Conservation (phyloP, 2,113 vertebrate species). For the Coptodon bakossiorum region DNA sequence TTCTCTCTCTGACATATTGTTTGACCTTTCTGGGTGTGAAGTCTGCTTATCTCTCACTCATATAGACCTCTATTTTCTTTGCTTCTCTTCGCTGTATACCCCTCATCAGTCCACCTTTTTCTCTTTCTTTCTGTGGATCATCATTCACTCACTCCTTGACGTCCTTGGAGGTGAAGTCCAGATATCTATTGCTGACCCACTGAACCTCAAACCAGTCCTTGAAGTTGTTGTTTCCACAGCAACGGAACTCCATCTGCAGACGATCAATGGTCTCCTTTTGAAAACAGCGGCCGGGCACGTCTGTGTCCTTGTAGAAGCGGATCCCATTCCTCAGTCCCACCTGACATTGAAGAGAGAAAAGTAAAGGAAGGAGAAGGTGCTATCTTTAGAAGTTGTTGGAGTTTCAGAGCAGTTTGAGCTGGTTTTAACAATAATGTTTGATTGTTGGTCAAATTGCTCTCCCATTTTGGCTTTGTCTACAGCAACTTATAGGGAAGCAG, state of each 20-base stretch:
- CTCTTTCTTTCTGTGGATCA: not conserved
- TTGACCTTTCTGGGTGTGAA: conserved; percentile 21
- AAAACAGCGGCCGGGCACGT: conserved; percentile 79
- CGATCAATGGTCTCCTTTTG: conserved; percentile 81
- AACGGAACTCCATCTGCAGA: conserved; percentile 79
- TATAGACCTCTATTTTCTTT: not conserved
- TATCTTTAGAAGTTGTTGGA: not conserved
- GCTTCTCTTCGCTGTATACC: not conserved
- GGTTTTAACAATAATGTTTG: not conserved
- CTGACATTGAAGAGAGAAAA: conserved; percentile 27
- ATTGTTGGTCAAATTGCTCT: not conserved
- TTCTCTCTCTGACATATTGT: not conserved
- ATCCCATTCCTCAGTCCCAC: conserved; percentile 78
- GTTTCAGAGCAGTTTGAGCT: not conserved
- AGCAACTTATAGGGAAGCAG: not conserved
- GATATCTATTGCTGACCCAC: conserved; percentile 80
- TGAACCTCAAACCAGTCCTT: conserved; percentile 85
- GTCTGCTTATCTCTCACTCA: conserved; percentile 2
- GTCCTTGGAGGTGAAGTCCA: conserved; percentile 77
- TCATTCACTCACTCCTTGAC: conserved; percentile 78
- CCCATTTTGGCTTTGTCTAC: not conserved
- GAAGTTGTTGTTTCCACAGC: conserved; percentile 80
- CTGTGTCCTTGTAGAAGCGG: conserved; percentile 81
- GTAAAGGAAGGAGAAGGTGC: not conserved
- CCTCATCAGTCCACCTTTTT: not conserved